phyloP scores from a whole-genome alignment of 1,140 invertebrate genomes.

The Mactra quadrangularis region DNA sequence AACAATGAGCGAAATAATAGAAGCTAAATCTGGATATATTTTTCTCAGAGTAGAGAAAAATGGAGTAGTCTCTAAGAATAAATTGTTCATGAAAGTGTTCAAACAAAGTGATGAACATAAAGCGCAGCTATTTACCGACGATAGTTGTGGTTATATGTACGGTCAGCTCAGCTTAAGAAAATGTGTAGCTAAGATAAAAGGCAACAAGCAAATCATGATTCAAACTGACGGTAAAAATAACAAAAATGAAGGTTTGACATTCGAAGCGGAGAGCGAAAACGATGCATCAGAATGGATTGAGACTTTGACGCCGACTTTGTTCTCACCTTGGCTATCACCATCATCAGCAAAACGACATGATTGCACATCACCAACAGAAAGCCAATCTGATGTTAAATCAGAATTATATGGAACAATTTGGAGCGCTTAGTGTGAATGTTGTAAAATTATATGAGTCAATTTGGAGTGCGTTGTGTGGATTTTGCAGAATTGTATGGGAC shows the following conservation, averaged over 20 bases:
- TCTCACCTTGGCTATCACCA: too few species aligned
- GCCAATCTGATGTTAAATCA: too few species aligned
- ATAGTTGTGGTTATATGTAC: background rate
- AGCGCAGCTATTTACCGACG: background rate
- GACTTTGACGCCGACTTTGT: background rate
- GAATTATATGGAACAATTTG: too few species aligned
- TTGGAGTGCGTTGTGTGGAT: too few species aligned
- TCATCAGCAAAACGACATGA: too few species aligned
- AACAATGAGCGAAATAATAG: background rate
- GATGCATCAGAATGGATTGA: constrained; percentile 1
- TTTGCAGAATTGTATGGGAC: too few species aligned
- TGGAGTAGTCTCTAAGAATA: background rate
- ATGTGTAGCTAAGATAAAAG: background rate
- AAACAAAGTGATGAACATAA: constrained; percentile 7
- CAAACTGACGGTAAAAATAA: background rate
- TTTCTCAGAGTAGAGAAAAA: background rate
- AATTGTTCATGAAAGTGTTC: constrained; percentile 11
- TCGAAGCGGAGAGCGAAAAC: background rate
- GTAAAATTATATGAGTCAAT: too few species aligned
- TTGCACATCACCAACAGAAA: too few species aligned
- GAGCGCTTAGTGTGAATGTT: too few species aligned
- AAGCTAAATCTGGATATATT: constrained; percentile 7
- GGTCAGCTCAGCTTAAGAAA: constrained; percentile 6
- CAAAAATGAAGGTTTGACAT: background rate
- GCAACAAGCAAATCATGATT: background rate